Percentiles rank a stretch among this genome's conserved stretches.
These are phyloP conservation scores for Dipodomys ordii DNA, from an alignment of 2,113 vertebrate species.

Conservation along the genomic window DNA sequence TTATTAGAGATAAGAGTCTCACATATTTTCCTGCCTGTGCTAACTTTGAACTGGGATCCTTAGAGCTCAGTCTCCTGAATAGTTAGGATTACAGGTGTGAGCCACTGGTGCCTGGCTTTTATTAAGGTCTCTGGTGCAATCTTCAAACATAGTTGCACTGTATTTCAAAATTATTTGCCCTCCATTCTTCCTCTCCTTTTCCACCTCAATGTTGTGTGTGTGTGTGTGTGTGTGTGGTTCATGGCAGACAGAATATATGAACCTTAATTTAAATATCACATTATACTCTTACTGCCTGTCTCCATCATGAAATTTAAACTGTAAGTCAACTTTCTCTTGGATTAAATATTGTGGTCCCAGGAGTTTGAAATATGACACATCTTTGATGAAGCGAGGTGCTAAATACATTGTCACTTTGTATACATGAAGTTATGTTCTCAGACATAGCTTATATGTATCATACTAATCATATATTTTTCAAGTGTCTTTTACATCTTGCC, in stretches of 20 bases:
- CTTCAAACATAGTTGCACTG: too few species aligned
- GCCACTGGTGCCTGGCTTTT: too few species aligned
- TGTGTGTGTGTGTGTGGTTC: too few species aligned
- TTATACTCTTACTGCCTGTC: background rate
- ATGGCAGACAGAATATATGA: background rate
- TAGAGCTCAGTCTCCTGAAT: too few species aligned
- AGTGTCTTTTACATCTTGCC: constrained; percentile 8
- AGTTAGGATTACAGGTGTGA: too few species aligned
- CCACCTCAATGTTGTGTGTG: too few species aligned
- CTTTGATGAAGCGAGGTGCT: constrained; percentile 16
- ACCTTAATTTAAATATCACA: background rate
- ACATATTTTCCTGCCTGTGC: too few species aligned
- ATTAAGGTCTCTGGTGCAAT: too few species aligned
- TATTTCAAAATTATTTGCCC: too few species aligned
- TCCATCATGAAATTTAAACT: constrained; percentile 34
- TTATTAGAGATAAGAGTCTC: too few species aligned
- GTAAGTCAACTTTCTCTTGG: background rate
- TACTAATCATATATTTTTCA: constrained; percentile 20
- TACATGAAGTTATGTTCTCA: constrained; percentile 8
- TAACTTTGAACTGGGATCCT: too few species aligned
- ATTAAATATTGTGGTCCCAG: constrained; percentile 8
- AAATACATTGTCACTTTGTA: background rate
- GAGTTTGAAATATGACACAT: background rate
- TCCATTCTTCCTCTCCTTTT: too few species aligned
- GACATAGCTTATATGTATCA: background rate